A percentile compares a stretch with the other conserved stretches of the same genome.
Conservation (phyloP, 2,113 vertebrate genomes). For the Protomyctophum bolini region DNA sequence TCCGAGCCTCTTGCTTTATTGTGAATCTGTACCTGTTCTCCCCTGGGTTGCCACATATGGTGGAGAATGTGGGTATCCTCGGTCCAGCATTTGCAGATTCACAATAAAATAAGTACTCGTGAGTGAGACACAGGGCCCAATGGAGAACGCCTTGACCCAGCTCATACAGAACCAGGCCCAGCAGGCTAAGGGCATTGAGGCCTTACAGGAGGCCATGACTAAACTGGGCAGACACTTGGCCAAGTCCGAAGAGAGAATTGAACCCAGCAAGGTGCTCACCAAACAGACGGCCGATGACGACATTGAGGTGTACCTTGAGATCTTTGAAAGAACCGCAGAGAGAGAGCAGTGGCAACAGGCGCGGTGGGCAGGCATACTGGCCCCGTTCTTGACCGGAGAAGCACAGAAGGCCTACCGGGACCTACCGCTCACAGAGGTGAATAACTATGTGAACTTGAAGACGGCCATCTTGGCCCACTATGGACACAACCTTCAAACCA, state of each 20-base stretch:
- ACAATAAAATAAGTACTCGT: no score
- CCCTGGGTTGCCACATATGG: no score
- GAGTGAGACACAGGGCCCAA: no score
- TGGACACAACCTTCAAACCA: background rate
- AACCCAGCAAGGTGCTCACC: background rate
- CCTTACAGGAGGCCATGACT: background rate
- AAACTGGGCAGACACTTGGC: background rate
- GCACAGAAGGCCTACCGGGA: background rate
- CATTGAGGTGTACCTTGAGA: background rate
- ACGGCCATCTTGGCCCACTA: background rate
- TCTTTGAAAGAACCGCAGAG: background rate
- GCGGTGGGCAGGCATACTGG: background rate
- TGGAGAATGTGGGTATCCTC: no score
- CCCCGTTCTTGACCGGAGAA: background rate
- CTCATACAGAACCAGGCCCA: background rate
- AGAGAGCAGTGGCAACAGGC: background rate
- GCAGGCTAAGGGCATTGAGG: background rate
- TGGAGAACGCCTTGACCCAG: background rate
- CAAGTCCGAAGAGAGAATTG: no score
- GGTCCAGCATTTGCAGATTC: no score
- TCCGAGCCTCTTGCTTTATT: no score
- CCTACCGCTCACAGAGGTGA: background rate
- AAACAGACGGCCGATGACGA: background rate
- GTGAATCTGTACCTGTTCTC: no score
- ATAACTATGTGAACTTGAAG: background rate